A percentile compares a stretch with the other conserved stretches of the same genome.
Conservation (phyloP, 2,888 invertebrate species). For the Lasioglossum malachurum region DNA sequence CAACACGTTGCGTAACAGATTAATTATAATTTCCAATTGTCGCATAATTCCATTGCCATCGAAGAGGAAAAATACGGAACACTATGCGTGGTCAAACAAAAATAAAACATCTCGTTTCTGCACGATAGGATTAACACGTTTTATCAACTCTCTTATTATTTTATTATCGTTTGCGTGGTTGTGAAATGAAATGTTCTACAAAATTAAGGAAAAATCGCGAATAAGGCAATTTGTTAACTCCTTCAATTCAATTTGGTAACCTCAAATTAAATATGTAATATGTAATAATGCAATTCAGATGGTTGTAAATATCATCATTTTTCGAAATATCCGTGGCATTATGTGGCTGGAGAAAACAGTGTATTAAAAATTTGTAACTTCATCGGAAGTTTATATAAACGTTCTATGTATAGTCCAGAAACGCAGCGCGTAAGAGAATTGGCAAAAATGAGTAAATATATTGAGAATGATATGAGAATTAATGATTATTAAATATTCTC, state of each 20-base stretch:
- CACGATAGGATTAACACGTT: too few species aligned
- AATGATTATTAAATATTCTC: too few species aligned
- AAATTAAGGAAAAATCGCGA: too few species aligned
- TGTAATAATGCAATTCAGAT: too few species aligned
- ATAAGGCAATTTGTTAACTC: not conserved
- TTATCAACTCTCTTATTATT: too few species aligned
- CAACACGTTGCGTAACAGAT: conserved; percentile 7
- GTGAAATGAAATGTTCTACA: too few species aligned
- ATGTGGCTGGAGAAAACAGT: not conserved
- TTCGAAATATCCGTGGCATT: not conserved
- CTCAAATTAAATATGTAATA: not conserved
- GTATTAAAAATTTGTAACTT: not conserved
- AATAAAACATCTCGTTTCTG: too few species aligned
- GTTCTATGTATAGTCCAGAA: not conserved
- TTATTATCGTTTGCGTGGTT: not conserved
- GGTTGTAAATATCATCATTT: not conserved
- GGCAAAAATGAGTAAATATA: not conserved
- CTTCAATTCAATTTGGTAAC: not conserved
- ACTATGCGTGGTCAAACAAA: too few species aligned
- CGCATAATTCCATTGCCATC: not conserved
- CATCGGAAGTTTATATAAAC: too few species aligned
- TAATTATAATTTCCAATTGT: conserved; percentile 49
- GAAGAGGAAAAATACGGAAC: not conserved
- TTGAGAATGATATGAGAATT: too few species aligned
- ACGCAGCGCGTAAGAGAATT: not conserved